Conservation (phyloP, 2,797 vertebrate genomes). For the Muscicapa striata region DNA sequence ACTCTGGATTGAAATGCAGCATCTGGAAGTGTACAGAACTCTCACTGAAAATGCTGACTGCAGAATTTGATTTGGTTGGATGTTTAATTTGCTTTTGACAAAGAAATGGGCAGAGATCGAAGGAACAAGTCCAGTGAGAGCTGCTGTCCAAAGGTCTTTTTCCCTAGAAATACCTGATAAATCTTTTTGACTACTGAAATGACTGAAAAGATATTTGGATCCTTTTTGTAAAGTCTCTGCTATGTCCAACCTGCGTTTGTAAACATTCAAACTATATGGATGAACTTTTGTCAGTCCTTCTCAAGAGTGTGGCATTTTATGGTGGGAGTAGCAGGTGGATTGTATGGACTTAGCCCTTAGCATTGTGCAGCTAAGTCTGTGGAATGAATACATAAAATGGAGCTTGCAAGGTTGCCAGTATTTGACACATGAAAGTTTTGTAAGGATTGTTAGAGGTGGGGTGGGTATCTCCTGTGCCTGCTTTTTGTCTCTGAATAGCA, state of each 20-base stretch:
- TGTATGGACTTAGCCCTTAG: background rate
- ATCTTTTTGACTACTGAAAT: background rate
- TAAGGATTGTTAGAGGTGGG: background rate
- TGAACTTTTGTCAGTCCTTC: background rate
- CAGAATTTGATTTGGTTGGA: background rate
- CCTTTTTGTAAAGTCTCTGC: background rate
- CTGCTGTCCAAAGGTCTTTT: background rate
- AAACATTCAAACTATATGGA: background rate
- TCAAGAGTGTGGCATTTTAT: background rate
- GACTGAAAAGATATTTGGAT: background rate
- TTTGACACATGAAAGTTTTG: conserved; percentile 22
- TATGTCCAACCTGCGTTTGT: background rate
- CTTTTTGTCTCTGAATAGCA: conserved; percentile 51
- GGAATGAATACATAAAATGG: background rate
- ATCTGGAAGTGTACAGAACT: background rate
- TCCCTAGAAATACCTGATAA: background rate
- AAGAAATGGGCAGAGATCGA: background rate
- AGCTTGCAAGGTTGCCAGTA: background rate
- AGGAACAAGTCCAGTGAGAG: background rate
- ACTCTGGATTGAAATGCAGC: background rate
- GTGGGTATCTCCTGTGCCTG: background rate
- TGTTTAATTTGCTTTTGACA: background rate
- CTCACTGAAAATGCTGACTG: background rate
- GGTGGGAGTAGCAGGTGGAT: background rate
- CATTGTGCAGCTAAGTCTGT: background rate